These are phyloP conservation scores for Heteromurus nitidus DNA, from an alignment of 2,888 invertebrate species.

Conservation along the genomic window DNA sequence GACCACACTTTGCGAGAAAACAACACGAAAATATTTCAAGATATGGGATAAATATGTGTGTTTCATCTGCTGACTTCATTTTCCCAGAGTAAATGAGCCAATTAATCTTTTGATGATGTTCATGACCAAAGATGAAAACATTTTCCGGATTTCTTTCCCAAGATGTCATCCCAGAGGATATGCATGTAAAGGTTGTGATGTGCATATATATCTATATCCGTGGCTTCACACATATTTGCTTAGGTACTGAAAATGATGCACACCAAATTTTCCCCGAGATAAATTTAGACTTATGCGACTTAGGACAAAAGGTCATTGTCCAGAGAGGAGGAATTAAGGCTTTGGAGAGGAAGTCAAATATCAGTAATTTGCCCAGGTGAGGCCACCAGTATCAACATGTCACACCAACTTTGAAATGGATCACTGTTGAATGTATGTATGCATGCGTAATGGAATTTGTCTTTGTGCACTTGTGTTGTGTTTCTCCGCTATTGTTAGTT, in stretches of 20 bases:
- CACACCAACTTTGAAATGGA: conserved; percentile 24
- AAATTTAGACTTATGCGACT: not conserved
- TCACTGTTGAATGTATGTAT: too few relatives aligned
- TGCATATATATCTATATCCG: not conserved
- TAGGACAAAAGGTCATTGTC: conserved; percentile 61
- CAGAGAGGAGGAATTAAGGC: conserved; percentile 14
- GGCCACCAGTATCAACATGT: not conserved
- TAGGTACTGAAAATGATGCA: too few relatives aligned
- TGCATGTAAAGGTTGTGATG: not conserved
- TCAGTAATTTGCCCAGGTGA: conserved; percentile 5
- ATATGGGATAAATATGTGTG: too few relatives aligned
- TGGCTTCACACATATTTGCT: too few relatives aligned
- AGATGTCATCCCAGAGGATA: not conserved
- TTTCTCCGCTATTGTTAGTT: conserved; percentile 30
- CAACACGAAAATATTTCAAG: too few relatives aligned
- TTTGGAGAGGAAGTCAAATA: too few relatives aligned
- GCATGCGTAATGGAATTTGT: too few relatives aligned
- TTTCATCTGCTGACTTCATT: too few relatives aligned
- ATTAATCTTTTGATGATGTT: conserved; percentile 45
- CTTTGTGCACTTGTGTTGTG: not conserved
- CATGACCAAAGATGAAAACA: not conserved
- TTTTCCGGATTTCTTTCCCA: conserved; percentile 4
- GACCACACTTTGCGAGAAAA: too few relatives aligned
- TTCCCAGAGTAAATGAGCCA: conserved; percentile 1
- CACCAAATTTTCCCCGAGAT: not conserved